These are phyloP conservation scores for Clostera curtula DNA, from an alignment of 2,888 invertebrate species.

Conservation along the genomic window DNA sequence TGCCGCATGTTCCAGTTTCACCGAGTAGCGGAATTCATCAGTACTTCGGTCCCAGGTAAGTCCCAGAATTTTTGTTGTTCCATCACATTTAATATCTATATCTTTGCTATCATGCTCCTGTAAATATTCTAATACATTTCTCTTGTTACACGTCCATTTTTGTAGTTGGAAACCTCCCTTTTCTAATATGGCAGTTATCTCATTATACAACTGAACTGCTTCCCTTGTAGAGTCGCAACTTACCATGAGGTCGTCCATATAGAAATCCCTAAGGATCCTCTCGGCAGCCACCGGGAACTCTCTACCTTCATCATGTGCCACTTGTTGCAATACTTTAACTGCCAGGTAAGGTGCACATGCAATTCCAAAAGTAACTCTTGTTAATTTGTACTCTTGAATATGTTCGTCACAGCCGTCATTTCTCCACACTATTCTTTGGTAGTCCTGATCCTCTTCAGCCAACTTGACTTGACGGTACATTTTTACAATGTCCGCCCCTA, in stretches of 20 bases:
- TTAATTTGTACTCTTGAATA: conserved; percentile 10
- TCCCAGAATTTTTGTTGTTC: conserved; percentile 19
- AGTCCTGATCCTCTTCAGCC: conserved; percentile 1
- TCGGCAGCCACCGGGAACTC: conserved; percentile 10
- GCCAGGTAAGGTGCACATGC: conserved; percentile 21
- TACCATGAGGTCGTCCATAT: conserved; percentile 18
- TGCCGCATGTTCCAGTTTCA: conserved; percentile 6
- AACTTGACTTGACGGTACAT: conserved; percentile 10
- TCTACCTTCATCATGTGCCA: conserved; percentile 17
- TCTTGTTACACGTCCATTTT: conserved; percentile 17
- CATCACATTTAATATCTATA: conserved; percentile 12
- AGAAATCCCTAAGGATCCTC: conserved; percentile 11
- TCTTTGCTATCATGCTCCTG: conserved; percentile 3
- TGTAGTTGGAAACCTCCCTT: conserved; percentile 26
- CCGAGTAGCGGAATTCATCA: conserved; percentile 17
- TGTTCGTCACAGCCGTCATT: not conserved
- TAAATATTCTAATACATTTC: conserved; percentile 1
- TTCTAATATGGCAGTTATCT: conserved; percentile 16
- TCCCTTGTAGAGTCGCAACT: conserved; percentile 12
- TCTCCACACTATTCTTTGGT: conserved; percentile 11
- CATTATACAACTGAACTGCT: conserved; percentile 9
- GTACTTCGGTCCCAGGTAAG: conserved; percentile 21
- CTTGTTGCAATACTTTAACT: conserved; percentile 19
- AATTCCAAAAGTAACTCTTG: conserved; percentile 18
- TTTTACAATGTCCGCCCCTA: conserved; percentile 10